Base-by-base conservation (phyloP, 2,888 invertebrate species). In the Allophyes oxyacanthae region DNA sequence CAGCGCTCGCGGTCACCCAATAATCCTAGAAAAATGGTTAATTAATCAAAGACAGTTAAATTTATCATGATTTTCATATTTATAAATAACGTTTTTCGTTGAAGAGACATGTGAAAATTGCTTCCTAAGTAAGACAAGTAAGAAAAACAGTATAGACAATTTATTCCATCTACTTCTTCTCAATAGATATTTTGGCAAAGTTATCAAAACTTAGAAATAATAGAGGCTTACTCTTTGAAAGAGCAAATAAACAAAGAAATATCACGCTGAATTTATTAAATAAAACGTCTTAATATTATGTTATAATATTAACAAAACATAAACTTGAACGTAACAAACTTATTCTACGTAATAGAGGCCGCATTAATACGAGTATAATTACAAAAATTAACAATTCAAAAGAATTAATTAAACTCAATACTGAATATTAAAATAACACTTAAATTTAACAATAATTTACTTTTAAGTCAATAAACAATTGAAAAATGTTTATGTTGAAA, bases 341-440 rank as follows among this genome's bases (percentile, higher is more conserved):
- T 11, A 55, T 26, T n/a, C n/a, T 53, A 20, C 20, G 2, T 20
- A 46, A 48, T 13, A 30, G 46, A 25, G 20, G 6, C 36, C 20
- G 32, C 56, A 42, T 55, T 20, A 33, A 48, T 49, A n/a, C n/a
- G n/a, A n/a, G n/a, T n/a, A 42, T 9, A 49, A 49, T 15, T 46
- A 38, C 43, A 61, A 69, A 69, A 70, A 66, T 42, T 53, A 59
- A 71, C 66, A 62, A 60, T 65, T 57, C 38, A 66, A 54, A 66
- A 66, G 46, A 70, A 66, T 34, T 34, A 14, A 60, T 36, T 48
- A 49, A 49, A 63, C 34, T 62, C 38, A 55, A 56, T 58, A 61
- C 44, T 60, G 44, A 70, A 11, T 52, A 69, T 62, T 48, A 43
- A 8, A 66, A 63, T 41, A 66, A 66, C 56, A 54, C 51, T 56